Conservation (phyloP, 1,140 invertebrate species). For the Dendroctonus valens region DNA sequence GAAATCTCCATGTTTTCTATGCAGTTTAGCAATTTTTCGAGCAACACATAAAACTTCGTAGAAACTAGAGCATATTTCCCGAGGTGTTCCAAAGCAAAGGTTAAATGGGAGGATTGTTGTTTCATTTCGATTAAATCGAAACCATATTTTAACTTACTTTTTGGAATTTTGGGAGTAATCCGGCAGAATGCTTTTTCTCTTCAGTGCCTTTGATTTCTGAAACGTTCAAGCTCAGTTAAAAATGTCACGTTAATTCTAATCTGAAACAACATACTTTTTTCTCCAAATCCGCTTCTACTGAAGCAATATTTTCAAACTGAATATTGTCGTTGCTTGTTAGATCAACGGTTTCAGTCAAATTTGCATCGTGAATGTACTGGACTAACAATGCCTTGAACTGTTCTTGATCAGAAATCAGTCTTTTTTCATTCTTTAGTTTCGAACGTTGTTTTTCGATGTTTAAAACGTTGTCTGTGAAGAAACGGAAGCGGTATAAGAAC, state of each 20-base stretch:
- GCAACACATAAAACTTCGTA: too few species aligned
- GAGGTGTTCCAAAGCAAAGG: too few species aligned
- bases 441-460: conserved; percentile 40
- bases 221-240: conserved; percentile 1
- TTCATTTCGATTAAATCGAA: too few species aligned
- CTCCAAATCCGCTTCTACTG: conserved; percentile 6
- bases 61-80: too few species aligned
- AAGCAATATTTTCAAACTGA: conserved; percentile 10
- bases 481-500: too few species aligned
- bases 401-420: conserved; percentile 33
- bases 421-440: conserved; percentile 40
- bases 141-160: conserved; percentile 30
- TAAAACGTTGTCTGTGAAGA: conserved; percentile 37
- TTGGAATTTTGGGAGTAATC: conserved; percentile 26
- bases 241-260: not conserved
- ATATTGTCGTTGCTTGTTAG: conserved; percentile 7
- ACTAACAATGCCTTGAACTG: conserved; percentile 37
- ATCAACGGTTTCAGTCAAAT: conserved; percentile 33
- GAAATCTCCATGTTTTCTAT: too few species aligned
- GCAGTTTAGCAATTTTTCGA: too few species aligned
- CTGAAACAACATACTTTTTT: conserved; percentile 16
- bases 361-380: conserved; percentile 34
- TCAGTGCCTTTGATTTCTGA: conserved; percentile 22
- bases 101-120: too few species aligned
- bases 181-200: conserved; percentile 23